Evolutionary conservation across 1,140 invertebrate species (phyloP).

Genomic region (Tetraneura akinire): DNA sequence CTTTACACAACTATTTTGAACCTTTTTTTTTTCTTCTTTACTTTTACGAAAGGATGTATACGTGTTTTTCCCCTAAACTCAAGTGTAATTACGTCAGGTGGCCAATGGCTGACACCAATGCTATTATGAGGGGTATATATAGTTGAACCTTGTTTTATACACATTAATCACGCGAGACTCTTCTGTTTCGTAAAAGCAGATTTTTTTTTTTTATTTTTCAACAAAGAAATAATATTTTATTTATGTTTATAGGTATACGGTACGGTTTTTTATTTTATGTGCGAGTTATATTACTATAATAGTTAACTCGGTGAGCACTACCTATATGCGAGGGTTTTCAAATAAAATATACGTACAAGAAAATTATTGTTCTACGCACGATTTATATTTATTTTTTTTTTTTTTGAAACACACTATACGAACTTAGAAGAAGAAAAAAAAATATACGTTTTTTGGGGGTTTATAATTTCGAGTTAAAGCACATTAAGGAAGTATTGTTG

Average conservation of each 20-base stretch:
- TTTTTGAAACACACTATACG: slow-evolving; percentile 8
- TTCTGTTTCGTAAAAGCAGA: slow-evolving; percentile 35
- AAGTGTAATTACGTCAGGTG: slow-evolving; percentile 50
- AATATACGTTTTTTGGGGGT: not conserved
- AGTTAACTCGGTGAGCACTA: slow-evolving; percentile 8
- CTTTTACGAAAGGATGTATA: slow-evolving; percentile 10
- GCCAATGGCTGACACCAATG: slow-evolving; percentile 46
- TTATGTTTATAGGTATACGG: not conserved
- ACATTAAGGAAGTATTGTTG: not conserved
- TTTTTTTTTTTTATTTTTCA: slow-evolving; percentile 22
- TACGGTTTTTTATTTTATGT: slow-evolving; percentile 6
- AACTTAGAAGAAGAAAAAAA: not conserved
- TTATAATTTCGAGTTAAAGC: not conserved
- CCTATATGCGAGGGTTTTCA: not conserved
- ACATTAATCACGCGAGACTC: slow-evolving; percentile 48
- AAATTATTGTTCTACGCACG: slow-evolving; percentile 40
- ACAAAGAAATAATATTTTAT: slow-evolving; percentile 31
- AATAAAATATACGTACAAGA: not conserved
- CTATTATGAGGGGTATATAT: slow-evolving; percentile 36
- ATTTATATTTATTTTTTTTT: slow-evolving; percentile 11
- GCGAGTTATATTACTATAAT: not conserved
- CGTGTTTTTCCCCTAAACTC: slow-evolving; percentile 18
- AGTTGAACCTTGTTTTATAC: slow-evolving; percentile 40
- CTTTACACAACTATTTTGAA: not conserved
- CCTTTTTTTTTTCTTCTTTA: slow-evolving; percentile 10